A percentile compares a stretch with the other conserved stretches of the same genome.
phyloP scores from a whole-genome alignment of 2,113 vertebrate genomes.

The Fregata magnificens region DNA sequence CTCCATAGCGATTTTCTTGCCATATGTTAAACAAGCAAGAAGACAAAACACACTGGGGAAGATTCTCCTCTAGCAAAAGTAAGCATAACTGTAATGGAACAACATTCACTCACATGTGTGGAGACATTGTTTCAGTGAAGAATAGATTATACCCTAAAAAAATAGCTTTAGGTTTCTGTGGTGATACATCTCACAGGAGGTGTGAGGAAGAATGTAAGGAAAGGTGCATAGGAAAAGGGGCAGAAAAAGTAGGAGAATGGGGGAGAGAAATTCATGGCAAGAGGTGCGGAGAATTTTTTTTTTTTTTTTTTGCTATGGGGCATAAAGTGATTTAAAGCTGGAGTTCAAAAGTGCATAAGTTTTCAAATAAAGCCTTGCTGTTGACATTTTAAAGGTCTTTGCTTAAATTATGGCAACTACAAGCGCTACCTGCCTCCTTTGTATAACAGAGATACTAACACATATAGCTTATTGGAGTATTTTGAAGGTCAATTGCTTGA shows the following conservation, averaged over 20 bases:
- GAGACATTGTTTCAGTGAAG: not conserved
- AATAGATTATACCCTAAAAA: not conserved
- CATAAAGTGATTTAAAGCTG: not conserved
- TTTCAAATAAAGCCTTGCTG: not conserved
- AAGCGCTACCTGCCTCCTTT: not conserved
- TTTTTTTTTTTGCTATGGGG: not conserved
- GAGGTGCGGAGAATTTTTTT: not conserved
- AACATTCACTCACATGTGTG: not conserved
- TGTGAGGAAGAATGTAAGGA: not conserved
- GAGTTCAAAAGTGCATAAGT: not conserved
- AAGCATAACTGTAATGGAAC: not conserved
- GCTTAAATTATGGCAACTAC: not conserved
- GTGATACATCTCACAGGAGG: not conserved
- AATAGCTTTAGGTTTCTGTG: not conserved
- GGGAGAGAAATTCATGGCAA: not conserved
- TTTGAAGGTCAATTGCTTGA: not conserved
- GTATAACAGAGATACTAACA: not conserved
- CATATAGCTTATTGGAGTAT: not conserved
- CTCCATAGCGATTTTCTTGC: constrained; percentile 17
- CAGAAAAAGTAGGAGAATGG: not conserved
- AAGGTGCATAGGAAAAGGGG: not conserved
- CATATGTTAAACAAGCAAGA: constrained; percentile 16
- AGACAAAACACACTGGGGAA: constrained; percentile 6
- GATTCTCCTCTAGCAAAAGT: not conserved
- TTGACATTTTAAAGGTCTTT: not conserved